Conservation (phyloP, 2,797 vertebrate genomes). For the Rhinatrema bivittatum region DNA sequence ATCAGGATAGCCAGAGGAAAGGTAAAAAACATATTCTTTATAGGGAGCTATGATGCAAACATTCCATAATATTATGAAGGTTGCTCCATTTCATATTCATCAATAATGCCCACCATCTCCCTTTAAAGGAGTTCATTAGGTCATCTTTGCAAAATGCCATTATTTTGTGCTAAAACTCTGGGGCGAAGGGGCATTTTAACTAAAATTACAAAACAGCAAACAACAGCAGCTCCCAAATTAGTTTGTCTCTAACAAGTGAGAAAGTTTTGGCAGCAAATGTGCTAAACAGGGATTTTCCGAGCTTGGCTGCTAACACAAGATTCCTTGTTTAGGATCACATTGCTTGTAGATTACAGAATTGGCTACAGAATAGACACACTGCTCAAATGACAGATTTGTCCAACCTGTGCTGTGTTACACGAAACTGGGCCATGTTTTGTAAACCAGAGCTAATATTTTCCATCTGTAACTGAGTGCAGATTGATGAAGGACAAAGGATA, state of each 20-base stretch:
- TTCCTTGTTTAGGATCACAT: slow-evolving; percentile 64
- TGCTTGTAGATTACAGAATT: slow-evolving; percentile 67
- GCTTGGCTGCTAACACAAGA: slow-evolving; percentile 52
- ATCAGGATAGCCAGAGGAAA: too few relatives aligned
- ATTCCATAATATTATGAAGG: too few relatives aligned
- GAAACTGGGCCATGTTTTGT: slow-evolving; percentile 48
- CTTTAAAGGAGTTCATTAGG: too few relatives aligned
- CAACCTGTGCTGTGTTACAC: slow-evolving; percentile 66
- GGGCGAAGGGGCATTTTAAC: too few relatives aligned
- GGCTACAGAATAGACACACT: slow-evolving; percentile 59
- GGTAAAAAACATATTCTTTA: too few relatives aligned
- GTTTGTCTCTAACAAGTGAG: slow-evolving; percentile 37
- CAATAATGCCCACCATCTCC: too few relatives aligned
- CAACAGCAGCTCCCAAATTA: slow-evolving; percentile 36
- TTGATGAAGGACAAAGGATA: slow-evolving; percentile 59
- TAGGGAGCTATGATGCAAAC: too few relatives aligned
- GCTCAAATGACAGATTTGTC: slow-evolving; percentile 72
- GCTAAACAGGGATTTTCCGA: slow-evolving; percentile 58
- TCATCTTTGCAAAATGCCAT: too few relatives aligned
- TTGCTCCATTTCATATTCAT: too few relatives aligned
- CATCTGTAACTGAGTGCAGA: slow-evolving; percentile 63
- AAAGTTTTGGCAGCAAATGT: slow-evolving; percentile 46
- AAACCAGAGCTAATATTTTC: slow-evolving; percentile 74
- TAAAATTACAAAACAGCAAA: too few relatives aligned
- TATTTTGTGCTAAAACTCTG: too few relatives aligned